Evolutionary conservation across 2,888 invertebrate genomes (phyloP), one percentile per base, ranked within the genome.

Genomic region (Nymphalis polychloros): DNA sequence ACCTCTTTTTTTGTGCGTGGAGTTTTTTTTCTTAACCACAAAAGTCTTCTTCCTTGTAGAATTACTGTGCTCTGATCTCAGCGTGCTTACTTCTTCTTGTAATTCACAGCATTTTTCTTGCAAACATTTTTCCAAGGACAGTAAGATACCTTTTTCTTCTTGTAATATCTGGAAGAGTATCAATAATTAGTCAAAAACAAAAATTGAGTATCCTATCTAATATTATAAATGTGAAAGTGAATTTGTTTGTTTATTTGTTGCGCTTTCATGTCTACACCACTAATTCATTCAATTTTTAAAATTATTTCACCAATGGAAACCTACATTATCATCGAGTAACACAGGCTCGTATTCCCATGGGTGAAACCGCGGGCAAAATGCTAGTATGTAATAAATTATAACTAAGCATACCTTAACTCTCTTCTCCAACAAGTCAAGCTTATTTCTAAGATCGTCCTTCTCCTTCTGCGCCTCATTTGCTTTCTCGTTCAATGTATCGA

Each of bases 101-200:
- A 96, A 86, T 78, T 96, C 96, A 64, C 95, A 95, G 79, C 96
- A 96, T 75, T 96, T 94, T 74, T 96, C 96, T 78, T 96, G 96
- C 48, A 96, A 87, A 68, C 96, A 95, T 75, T 96, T 94, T 78
- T 96, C 96, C 83, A 96, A 89, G 0, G 96, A 96, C 46, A 95
- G 89, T 55, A 96, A 88, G 63, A 96, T 95, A 1, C 95, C 94
- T 81, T 96, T 96, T 81, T 96, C 96, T 86, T 96, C 96, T 88
- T 96, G 96, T 68, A 96, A 88, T 77, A 96, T 95, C 94, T 96
- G 81, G 31, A 84, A 69, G 17, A 49, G 8, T 17, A 17, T 49
- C 19, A 49, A 49, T 41, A 13, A 41, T 41, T 41, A 41, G 41
- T 13, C 13, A 4, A 41, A 41, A 31, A 5, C 6, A 31, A 31